Conservation (phyloP, 2,113 vertebrate genomes). For the Thamnophis sirtalis region DNA sequence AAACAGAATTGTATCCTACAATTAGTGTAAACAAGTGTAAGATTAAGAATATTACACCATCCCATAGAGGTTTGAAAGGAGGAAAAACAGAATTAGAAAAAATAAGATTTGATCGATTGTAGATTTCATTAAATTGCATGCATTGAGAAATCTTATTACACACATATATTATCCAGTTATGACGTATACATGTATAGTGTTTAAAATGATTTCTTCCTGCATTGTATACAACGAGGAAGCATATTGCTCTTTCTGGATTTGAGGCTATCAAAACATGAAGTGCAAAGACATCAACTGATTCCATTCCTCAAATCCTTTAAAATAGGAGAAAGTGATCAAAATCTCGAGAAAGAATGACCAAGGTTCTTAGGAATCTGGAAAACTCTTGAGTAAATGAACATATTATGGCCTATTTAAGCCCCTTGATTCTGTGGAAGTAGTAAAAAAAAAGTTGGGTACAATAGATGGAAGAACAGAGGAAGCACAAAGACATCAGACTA, state of each 20-base stretch:
- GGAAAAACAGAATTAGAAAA: neutral
- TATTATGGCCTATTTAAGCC: neutral
- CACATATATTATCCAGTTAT: neutral
- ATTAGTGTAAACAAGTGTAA: neutral
- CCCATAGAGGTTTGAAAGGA: neutral
- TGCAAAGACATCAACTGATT: neutral
- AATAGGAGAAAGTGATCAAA: neutral
- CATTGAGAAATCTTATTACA: neutral
- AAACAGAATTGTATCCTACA: neutral
- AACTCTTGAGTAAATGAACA: neutral
- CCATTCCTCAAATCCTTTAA: neutral
- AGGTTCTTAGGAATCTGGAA: neutral
- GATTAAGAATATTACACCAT: neutral
- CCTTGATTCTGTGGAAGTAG: neutral
- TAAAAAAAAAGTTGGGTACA: neutral
- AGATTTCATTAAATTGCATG: neutral
- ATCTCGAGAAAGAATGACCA: neutral
- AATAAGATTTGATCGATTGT: neutral
- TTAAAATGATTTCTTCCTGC: neutral
- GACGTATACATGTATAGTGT: neutral
- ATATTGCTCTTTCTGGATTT: neutral
- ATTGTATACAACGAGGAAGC: neutral
- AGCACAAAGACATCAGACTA: neutral
- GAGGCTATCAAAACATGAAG: neutral
- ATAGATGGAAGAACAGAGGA: neutral